Base-by-base conservation (phyloP, 1,140 invertebrate genomes). In the Plutomurus gul region DNA sequence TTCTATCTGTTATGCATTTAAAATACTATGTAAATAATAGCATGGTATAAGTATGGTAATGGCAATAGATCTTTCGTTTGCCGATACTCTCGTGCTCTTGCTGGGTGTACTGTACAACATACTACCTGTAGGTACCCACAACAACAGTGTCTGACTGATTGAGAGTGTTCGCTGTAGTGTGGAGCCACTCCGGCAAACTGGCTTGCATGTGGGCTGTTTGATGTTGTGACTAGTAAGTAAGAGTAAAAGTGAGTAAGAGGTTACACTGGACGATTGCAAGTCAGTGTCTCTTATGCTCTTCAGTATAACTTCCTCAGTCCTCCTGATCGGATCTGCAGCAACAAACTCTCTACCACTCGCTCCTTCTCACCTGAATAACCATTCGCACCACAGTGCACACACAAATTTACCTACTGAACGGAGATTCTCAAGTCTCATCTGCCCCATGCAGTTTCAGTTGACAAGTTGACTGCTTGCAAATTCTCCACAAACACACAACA, bases 301-400 rank as follows among this genome's bases (percentile, higher is more conserved):
- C 75, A 77, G 75, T 77, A 56, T 77, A 51, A 70, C 56, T 77
- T 77, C 75, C 75, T 77, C 56, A 43, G 75, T 77, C 75, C 51
- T 77, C 75, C 36, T 77, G 75, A 77, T 70, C 75, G 60, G 51
- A 77, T 77, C 75, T 65, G 56, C 56, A 65, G 56, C 56, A 65
- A 65, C 56, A n/a, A 36, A 36, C 56, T 65, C 56, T 65, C 56
- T 7, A 65, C 56, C 20, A 11, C 11, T 3, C 13, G 47, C 25
- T 22, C 47, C 25, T 18, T 22, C 47, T 51, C 3, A 51, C 25
- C 47, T 51, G 47, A 11, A 65, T 33, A 33, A 65, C 30, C 56
- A 65, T 65, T 65, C 18, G 25, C 27, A 65, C 16, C 16, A 60
- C 20, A n/a, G 27, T 25, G 20, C 2, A 56, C 27, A 30, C 51